phyloP scores from a whole-genome alignment of 1,140 invertebrate genomes.

The Watersipora subatra region DNA sequence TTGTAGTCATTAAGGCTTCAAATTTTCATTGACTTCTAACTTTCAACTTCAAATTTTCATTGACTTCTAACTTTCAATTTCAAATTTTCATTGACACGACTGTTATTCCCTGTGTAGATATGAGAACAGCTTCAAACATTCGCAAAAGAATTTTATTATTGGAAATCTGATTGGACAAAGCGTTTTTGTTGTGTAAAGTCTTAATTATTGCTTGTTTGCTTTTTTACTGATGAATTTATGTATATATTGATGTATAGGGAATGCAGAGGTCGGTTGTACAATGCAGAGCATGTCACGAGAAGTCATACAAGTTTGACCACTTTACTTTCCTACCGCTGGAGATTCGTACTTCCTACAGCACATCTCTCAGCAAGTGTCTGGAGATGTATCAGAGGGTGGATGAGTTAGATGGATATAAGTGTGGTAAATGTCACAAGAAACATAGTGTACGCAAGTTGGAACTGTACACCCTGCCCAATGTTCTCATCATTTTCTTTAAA shows the following conservation, averaged over 20 bases:
- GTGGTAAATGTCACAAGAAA: not conserved
- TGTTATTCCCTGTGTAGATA: too few species aligned
- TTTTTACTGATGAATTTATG: too few species aligned
- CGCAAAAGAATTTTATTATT: too few species aligned
- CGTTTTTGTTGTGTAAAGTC: too few species aligned
- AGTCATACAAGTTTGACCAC: constrained; percentile 71
- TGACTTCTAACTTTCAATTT: too few species aligned
- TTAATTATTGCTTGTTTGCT: too few species aligned
- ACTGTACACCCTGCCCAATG: not conserved
- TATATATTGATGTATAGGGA: constrained; percentile 48
- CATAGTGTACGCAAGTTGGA: not conserved
- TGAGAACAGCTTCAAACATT: too few species aligned
- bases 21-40: too few species aligned
- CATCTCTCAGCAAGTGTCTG: not conserved
- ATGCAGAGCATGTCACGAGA: constrained; percentile 59
- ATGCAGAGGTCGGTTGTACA: constrained; percentile 69
- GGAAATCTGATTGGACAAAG: too few species aligned
- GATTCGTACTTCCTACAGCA: constrained; percentile 51
- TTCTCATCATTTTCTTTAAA: not conserved
- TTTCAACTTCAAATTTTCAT: too few species aligned
- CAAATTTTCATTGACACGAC: too few species aligned
- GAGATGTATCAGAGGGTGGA: not conserved
- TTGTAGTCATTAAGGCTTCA: too few species aligned
- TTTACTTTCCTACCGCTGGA: constrained; percentile 78
- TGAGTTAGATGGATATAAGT: not conserved